Percentiles rank a stretch among this genome's conserved stretches.
phyloP scores from a whole-genome alignment of 2,113 vertebrate species.

The Neolamprologus ventralis region DNA sequence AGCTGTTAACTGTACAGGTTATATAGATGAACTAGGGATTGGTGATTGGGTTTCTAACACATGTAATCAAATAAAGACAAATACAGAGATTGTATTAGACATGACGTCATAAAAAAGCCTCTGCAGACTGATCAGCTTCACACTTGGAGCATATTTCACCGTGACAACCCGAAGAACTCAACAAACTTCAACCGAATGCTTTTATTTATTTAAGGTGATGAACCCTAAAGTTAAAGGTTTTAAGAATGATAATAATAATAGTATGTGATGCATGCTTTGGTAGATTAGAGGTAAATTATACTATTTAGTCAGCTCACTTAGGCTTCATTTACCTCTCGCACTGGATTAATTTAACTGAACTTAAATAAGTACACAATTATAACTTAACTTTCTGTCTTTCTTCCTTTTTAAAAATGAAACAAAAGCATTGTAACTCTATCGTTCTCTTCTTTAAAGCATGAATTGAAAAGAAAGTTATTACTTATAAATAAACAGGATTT shows the following conservation, averaged over 20 bases:
- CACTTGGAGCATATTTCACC: background rate
- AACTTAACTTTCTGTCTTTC: background rate
- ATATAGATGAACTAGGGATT: background rate
- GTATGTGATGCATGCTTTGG: background rate
- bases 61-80: background rate
- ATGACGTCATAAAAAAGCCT: background rate
- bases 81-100: background rate
- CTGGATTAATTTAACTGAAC: background rate
- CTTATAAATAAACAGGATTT: background rate
- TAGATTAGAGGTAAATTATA: background rate
- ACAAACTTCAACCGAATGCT: fast-evolving
- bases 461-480: background rate
- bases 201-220: background rate
- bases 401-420: background rate
- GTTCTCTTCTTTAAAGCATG: background rate
- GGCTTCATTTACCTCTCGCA: background rate
- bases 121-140: background rate
- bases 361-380: background rate
- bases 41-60: background rate
- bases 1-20: background rate
- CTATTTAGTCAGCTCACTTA: background rate
- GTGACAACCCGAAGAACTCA: background rate
- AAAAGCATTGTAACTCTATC: background rate
- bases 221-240: background rate
- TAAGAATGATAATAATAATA: background rate